Evolutionary conservation across 2,797 vertebrate genomes (phyloP), one percentile per base, ranked within the genome.

Genomic region (Harpagifer antarcticus): DNA sequence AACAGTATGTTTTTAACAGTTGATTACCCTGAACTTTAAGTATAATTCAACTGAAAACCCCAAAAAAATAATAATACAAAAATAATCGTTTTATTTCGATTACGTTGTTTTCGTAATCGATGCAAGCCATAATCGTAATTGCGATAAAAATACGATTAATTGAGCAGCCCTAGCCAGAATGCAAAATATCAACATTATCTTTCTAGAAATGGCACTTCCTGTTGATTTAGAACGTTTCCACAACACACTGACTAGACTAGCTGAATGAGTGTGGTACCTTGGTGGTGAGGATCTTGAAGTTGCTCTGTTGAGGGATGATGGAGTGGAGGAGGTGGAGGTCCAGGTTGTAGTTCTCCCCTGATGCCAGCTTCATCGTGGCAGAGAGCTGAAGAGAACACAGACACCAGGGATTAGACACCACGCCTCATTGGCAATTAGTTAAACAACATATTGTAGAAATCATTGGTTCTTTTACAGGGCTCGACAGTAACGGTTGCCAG

Each of bases 201-300:
- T 48, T 9, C 53, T 55, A 48, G 33, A 43, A 11, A 33, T 53
- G 55, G 17, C 37, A 53, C 20, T 67, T 4, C 20, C 15, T 47
- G 50, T 40, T 43, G 37, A 62, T 62, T 48, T 43, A 3, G 17
- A 50, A n/a, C 9, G 37, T 5, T 54, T 40, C 19, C 47, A 9
- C 6, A 37, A 52, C 19, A 47, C 23, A 49, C 19, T 17, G 14
- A 53, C 47, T 50, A n/a, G 1, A 27, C 5, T 13, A 15, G 7
- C 37, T 62, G 8, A 60, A 49, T 15, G 19, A 16, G 10, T n/a
- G 48, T 1, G 14, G 10, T 92, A 99, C 98, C 96, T 99, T 99
- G 75, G 97, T 98, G 82, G 95, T 95, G 92, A 99, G 96, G 86
- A 98, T 91, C 96, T 94, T 98, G 94, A 96, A 98, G 8, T 69